Percentiles rank a stretch among this genome's conserved stretches.
Conservation (phyloP, 2,797 vertebrate genomes). For the Naso thynnoides region DNA sequence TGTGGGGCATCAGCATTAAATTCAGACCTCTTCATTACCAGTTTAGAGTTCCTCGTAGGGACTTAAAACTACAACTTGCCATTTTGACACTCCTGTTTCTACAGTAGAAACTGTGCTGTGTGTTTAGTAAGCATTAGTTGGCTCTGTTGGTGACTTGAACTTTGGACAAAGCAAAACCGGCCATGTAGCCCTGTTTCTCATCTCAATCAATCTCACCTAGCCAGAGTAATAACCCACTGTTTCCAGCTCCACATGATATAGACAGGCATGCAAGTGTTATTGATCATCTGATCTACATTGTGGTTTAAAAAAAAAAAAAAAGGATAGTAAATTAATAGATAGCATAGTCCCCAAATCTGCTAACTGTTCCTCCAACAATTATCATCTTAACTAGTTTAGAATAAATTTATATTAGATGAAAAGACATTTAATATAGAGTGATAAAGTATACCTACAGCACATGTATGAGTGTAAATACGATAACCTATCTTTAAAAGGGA, state of each 20-base stretch:
- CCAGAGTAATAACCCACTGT: neutral
- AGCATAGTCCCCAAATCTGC: neutral
- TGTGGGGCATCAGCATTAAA: no score
- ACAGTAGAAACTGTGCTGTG: neutral
- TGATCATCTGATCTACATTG: neutral
- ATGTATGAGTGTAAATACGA: constrained; percentile 2
- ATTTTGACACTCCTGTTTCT: neutral
- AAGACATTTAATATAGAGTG: neutral
- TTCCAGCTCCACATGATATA: neutral
- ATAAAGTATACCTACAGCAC: neutral
- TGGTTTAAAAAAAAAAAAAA: neutral
- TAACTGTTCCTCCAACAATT: neutral
- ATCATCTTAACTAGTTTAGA: neutral
- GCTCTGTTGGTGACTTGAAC: no score
- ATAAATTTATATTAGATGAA: constrained; percentile 3
- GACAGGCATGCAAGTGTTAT: neutral
- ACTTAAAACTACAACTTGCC: neutral
- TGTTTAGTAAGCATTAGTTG: no score
- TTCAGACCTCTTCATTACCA: no score
- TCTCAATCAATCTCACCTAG: neutral
- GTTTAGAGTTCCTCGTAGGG: no score
- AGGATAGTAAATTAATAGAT: no score
- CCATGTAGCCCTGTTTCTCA: neutral
- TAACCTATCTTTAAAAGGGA: neutral
- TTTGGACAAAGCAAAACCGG: neutral